Base-by-base conservation (phyloP, 2,888 invertebrate species). In the Lasioglossum villosulum region DNA sequence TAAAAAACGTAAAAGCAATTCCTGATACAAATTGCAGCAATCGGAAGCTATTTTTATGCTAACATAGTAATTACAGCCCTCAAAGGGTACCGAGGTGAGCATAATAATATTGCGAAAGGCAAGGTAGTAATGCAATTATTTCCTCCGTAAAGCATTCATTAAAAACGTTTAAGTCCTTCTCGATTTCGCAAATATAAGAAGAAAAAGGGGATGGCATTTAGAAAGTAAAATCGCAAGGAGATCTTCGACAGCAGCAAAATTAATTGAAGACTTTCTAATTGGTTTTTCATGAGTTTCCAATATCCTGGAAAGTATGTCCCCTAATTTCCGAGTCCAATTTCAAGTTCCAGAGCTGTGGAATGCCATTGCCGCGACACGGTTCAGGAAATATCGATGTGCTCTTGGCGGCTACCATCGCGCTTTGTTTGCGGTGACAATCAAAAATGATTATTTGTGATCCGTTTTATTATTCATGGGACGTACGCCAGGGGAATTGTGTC, bases 381-480 rank as follows among this genome's bases (percentile, higher is more conserved):
- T 14, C 27, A 59, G 27, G 59, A 30, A 14, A 59, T 27, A 59
- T 59, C 27, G 27, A 59, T 27, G 30, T 59, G 27, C 16, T 6
- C 27, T 27, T 27, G 59, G 66, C 66, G 66, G 30, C 19, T 16
- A 23, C 2, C 34, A 19, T 8, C 66, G 10, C 66, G 66, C 23
- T 37, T 34, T 23, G 23, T 37, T 68, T 68, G 23, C 68, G 4
- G 37, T 68, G 68, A 34, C 68, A 68, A 68, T 78, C 81, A 72
- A 37, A 34, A n/a, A 23, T 42, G 84, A 86, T 85, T 89, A 84
- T 86, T 82, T 74, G 66, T 66, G 56, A 81, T 48, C 59, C 74
- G 23, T 71, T 27, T 68, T 82, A 75, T 79, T 79, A 88, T 84
- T 84, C 86, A 82, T 63, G 45, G 48, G 19, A 74, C 45, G 75